phyloP scores from a whole-genome alignment of 1,140 invertebrate species.

The Ylistrum balloti region DNA sequence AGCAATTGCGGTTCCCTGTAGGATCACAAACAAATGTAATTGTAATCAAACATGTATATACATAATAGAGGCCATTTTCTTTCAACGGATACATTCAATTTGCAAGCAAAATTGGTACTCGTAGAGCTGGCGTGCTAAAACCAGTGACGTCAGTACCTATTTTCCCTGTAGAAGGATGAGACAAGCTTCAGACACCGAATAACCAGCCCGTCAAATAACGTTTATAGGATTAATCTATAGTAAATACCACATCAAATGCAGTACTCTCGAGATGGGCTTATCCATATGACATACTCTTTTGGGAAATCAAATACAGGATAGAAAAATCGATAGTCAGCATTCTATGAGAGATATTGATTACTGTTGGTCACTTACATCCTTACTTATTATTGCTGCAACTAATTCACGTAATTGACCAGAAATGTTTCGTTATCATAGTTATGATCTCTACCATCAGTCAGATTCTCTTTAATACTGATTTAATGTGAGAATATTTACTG shows the following conservation, averaged over 20 bases:
- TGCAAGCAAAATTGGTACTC: not conserved
- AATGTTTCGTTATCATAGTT: not conserved
- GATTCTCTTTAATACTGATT: too few species aligned
- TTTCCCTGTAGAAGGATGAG: not conserved
- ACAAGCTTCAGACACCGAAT: not conserved
- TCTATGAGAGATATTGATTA: not conserved
- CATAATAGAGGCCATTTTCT: not conserved
- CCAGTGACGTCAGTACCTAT: not conserved
- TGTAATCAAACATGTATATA: constrained; percentile 3
- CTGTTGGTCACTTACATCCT: not conserved
- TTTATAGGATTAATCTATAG: not conserved
- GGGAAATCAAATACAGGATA: constrained; percentile 10
- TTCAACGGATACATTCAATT: not conserved
- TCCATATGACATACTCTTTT: constrained; percentile 4
- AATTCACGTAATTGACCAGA: not conserved
- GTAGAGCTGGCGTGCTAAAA: not conserved
- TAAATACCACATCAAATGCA: not conserved
- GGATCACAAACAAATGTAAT: not conserved
- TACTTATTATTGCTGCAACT: not conserved
- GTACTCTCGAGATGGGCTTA: not conserved
- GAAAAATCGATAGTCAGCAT: not conserved
- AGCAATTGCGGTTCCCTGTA: not conserved
- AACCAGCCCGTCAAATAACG: not conserved
- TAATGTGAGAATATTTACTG: not conserved
- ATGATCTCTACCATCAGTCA: too few species aligned